Base-by-base conservation (phyloP, 2,113 vertebrate species). In the Nettapus auritus region DNA sequence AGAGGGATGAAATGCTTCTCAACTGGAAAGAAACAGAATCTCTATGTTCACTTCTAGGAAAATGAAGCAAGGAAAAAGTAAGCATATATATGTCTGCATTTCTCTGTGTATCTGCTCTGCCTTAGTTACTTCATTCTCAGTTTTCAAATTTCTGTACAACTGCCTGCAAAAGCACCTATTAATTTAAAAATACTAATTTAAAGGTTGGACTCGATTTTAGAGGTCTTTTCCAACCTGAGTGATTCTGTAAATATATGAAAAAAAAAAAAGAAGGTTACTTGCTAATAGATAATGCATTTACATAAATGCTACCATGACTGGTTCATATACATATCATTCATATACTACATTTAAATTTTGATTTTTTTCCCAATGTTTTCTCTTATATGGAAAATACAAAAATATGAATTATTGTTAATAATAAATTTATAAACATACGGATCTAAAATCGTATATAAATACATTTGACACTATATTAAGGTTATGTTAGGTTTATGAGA, bases 81-180 rank as follows among this genome's bases (percentile, higher is more conserved):
- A 6, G 5, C 3, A 3, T 53, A 23, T 28, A 2, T 1, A 2
- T 56, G 77, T 81, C 18, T 77, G 2, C 7, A 23, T 5, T 86
- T 80, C 29, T 42, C 42, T 33, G 7, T 12, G 22, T 17, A 69
- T n/a, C 21, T 60, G 7, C 33, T 77, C 4, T 38, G 34, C 2
- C 23, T 78, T 26, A 60, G 13, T 31, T 26, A 8, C 19, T 42
- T 42, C 15, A 28, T 8, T 42, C 16, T 23, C 31, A 46, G 26
- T 4, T 31, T 33, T 40, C 12, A 84, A 81, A 77, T 40, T 77
- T 74, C 68, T 73, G 3, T 26, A 52, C 6, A 2, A n/a, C 7
- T 46, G 8, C 6, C 3, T 22, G 5, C 18, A 57, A 40, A 93
- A 64, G 1, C 6, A 40, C 1, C 1, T n/a, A 18, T 5, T 26